These are phyloP conservation scores for Augochlorella aurata DNA, from an alignment of 2,888 invertebrate species.

Conservation along the genomic window DNA sequence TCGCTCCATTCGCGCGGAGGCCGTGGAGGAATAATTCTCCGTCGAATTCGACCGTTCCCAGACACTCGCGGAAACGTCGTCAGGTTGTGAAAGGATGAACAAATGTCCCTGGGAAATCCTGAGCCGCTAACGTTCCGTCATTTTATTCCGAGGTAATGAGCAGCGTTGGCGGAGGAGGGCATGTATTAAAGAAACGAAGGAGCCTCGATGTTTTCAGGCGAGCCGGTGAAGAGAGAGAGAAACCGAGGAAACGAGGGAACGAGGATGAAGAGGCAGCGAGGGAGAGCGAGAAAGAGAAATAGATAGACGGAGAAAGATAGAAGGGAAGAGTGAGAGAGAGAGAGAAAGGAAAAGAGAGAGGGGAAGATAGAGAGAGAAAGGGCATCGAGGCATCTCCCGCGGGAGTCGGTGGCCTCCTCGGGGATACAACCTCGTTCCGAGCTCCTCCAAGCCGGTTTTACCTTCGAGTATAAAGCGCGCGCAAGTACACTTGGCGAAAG, in stretches of 20 bases:
- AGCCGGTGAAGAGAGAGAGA: conserved; percentile 23
- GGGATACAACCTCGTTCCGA: conserved; percentile 74
- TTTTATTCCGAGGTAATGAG: conserved; percentile 51
- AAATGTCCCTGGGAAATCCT: conserved; percentile 12
- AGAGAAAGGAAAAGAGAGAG: not conserved
- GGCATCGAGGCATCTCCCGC: conserved; percentile 64
- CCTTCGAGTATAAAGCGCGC: conserved; percentile 73
- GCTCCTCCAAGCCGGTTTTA: conserved; percentile 72
- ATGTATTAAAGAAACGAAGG: conserved; percentile 49
- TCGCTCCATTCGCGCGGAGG: not conserved
- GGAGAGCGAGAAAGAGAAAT: no score
- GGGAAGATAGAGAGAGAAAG: conserved; percentile 5
- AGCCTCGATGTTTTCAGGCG: conserved; percentile 39
- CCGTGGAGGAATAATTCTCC: not conserved
- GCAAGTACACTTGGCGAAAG: conserved; percentile 74
- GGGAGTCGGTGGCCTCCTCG: conserved; percentile 68
- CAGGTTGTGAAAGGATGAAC: conserved; percentile 25
- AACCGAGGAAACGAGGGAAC: not conserved
- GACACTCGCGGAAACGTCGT: conserved; percentile 13
- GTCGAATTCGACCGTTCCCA: conserved; percentile 4
- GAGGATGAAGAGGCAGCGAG: no score
- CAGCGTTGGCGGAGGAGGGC: conserved; percentile 34
- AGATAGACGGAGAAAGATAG: not conserved
- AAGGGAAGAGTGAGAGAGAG: not conserved
- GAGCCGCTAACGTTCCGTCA: conserved; percentile 34